phyloP scores from a whole-genome alignment of 2,113 vertebrate genomes.

The Vimba vimba region DNA sequence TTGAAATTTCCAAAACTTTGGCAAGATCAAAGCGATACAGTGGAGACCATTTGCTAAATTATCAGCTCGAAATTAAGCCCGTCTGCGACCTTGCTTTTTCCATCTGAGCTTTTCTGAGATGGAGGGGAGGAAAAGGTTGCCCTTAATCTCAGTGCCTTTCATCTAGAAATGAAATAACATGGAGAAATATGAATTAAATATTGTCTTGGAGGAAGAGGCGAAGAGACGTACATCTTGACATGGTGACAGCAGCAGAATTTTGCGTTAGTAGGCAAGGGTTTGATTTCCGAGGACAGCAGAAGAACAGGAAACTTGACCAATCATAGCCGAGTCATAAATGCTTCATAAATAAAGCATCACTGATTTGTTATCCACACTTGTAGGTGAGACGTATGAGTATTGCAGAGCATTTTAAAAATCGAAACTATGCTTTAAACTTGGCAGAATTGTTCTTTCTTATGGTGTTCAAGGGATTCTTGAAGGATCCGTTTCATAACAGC shows the following conservation, averaged over 20 bases:
- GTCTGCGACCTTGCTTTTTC: conserved; percentile 69
- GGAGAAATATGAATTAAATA: conserved; percentile 60
- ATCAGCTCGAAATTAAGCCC: conserved; percentile 74
- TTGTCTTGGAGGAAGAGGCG: conserved; percentile 42
- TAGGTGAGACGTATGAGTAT: background rate
- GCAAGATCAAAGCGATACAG: conserved; percentile 80
- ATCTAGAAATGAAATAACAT: conserved; percentile 73
- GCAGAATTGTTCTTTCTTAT: background rate
- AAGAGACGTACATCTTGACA: conserved; percentile 25
- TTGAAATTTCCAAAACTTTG: conserved; percentile 81
- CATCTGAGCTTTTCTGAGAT: conserved; percentile 57
- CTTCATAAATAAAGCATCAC: conserved; percentile 5
- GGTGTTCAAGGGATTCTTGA: background rate
- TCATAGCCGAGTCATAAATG: background rate
- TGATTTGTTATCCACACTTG: background rate
- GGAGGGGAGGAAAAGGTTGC: conserved; percentile 55
- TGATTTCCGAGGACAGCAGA: background rate
- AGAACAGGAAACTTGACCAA: background rate
- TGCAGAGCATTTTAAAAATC: background rate
- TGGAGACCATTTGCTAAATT: conserved; percentile 79
- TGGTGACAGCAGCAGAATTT: background rate
- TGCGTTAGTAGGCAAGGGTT: background rate
- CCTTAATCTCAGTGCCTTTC: conserved; percentile 67
- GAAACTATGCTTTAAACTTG: background rate
- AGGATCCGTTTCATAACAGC: background rate